Evolutionary conservation across 2,888 invertebrate genomes (phyloP), one percentile per base, ranked within the genome.

Genomic region (Apeira syringaria): DNA sequence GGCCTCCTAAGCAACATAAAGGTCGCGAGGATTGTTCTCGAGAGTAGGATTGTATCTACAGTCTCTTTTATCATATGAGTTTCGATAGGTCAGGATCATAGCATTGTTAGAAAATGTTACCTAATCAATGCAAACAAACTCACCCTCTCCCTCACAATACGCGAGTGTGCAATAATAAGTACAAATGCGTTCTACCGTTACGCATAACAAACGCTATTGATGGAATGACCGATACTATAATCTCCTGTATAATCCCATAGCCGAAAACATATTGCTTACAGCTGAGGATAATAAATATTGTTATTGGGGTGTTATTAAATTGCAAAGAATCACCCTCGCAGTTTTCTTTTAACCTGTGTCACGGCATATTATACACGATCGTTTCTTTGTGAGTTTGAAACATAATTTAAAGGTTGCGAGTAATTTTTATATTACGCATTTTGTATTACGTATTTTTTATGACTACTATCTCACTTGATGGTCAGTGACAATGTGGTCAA

Each of bases 191-290:
- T 66, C 67, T 60, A 49, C 55, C 63, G 64, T 69, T 66, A 64
- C 68, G 69, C 66, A 58, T 77, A 73, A 80, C 76, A 76, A 79
- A 74, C 68, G 64, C 64, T 75, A 79, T 82, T 75, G 79, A 83
- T 64, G 67, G 67, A 63, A 68, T 80, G 80, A 75, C 80, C 78
- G 61, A 67, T 68, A 71, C 73, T 74, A 60, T 78, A 80, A 82
- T 80, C 74, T 68, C 36, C 55, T 61, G 47, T 61, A 65, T 77
- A 72, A 77, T 78, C 72, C 68, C 69, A 59, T 66, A 64, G 63
- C 65, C 57, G 62, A 64, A 72, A 80, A 80, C 76, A 80, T 79
- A 80, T 77, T 80, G 75, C 69, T 68, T 61, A 71, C 74, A 69
- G 70, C 72, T 74, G 70, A 68, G 74, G 51, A 71, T 63, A 65